phyloP scores from a whole-genome alignment of 2,888 invertebrate genomes.

The Helobdella robusta region DNA sequence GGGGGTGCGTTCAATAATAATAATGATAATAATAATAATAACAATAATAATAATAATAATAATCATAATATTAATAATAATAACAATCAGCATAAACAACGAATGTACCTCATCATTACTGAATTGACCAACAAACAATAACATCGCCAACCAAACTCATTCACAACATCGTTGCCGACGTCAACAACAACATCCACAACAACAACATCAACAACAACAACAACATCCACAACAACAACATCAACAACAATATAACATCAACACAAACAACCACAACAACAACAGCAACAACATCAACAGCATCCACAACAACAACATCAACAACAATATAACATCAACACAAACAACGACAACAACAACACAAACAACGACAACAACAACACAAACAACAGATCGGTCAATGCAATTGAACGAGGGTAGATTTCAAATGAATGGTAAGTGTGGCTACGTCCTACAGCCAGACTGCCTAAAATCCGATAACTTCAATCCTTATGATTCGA shows the following conservation, averaged over 20 bases:
- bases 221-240: too few relatives aligned
- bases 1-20: conserved; percentile 50
- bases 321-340: too few relatives aligned
- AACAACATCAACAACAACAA: too few relatives aligned
- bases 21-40: too few relatives aligned
- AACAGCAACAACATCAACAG: too few relatives aligned
- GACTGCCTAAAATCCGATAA: conserved; percentile 70
- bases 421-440: conserved; percentile 79
- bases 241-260: too few relatives aligned
- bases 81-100: background rate
- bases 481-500: conserved; percentile 62
- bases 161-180: background rate
- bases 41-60: too few relatives aligned
- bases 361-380: background rate
- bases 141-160: background rate
- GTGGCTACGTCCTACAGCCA: conserved; percentile 84
- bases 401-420: conserved; percentile 93
- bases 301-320: too few relatives aligned
- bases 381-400: conserved; percentile 63
- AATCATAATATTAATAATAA: background rate
- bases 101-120: background rate
- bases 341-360: background rate
- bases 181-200: too few relatives aligned
- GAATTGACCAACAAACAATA: background rate
- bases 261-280: too few relatives aligned